Evolutionary conservation across 1,140 invertebrate genomes (phyloP).

Genomic region (Trichoplusia ni): DNA sequence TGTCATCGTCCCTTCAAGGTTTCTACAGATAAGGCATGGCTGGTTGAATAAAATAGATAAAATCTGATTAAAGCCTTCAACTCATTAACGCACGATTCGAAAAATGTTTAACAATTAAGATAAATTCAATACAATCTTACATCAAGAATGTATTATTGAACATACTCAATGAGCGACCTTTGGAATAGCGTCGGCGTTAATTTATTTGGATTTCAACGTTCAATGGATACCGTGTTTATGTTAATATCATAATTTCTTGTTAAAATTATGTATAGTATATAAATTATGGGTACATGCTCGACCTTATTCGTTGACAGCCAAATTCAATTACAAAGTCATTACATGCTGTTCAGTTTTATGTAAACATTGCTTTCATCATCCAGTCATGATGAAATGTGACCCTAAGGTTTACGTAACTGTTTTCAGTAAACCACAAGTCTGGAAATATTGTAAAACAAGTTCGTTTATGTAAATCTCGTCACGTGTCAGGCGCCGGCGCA

Average conservation of each 20-base stretch:
- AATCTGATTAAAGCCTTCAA: slow-evolving; percentile 10
- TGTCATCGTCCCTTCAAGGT: slow-evolving; percentile 13
- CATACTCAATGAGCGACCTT: slow-evolving; percentile 8
- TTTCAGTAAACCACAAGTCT: background rate
- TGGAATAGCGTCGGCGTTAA: slow-evolving; percentile 19
- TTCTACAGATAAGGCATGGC: slow-evolving; percentile 5
- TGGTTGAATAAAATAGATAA: slow-evolving; percentile 11
- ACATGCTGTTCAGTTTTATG: slow-evolving; percentile 32
- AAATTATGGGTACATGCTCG: slow-evolving; percentile 7
- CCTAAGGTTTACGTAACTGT: background rate
- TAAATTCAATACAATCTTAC: slow-evolving; percentile 11
- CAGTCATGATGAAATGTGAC: slow-evolving; percentile 24
- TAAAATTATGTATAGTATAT: slow-evolving; percentile 31
- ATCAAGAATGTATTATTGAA: slow-evolving; percentile 11
- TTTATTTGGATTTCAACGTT: slow-evolving; percentile 17
- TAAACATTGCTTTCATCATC: slow-evolving; percentile 37
- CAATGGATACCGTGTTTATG: slow-evolving; percentile 13
- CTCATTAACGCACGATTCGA: slow-evolving; percentile 12
- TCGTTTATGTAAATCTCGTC: background rate
- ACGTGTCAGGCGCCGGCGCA: background rate
- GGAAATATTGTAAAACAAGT: background rate
- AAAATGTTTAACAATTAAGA: slow-evolving; percentile 2
- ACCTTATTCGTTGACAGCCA: slow-evolving; percentile 33
- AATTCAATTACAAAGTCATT: slow-evolving; percentile 39
- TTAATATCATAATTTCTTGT: slow-evolving; percentile 34